Conservation (phyloP, 1,140 invertebrate species). For the Nomia melanderi region DNA sequence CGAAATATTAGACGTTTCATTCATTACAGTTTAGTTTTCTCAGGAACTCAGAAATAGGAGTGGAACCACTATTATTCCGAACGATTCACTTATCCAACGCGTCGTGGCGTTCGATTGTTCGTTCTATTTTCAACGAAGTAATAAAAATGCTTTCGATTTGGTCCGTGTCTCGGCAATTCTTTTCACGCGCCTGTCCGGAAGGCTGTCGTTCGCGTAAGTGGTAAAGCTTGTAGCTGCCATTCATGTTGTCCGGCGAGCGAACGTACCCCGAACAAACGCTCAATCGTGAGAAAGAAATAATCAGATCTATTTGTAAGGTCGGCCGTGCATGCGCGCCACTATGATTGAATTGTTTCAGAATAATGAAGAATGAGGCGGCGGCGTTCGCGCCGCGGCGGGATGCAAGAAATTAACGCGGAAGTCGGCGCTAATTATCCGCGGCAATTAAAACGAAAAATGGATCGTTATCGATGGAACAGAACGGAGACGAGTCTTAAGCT, state of each 20-base stretch:
- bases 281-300: slow-evolving; percentile 45
- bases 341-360: slow-evolving; percentile 29
- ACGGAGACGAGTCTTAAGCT: too few relatives aligned
- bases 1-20: too few relatives aligned
- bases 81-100: not conserved
- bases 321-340: not conserved
- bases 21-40: too few relatives aligned
- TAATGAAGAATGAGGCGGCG: not conserved
- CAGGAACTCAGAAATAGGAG: too few relatives aligned
- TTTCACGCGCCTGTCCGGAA: not conserved
- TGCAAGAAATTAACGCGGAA: not conserved
- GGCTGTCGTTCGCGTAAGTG: slow-evolving; percentile 33
- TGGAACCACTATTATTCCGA: too few relatives aligned
- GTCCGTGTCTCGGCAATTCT: not conserved
- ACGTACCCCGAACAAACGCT: slow-evolving; percentile 4
- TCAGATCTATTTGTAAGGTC: slow-evolving; percentile 32
- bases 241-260: slow-evolving; percentile 10
- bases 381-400: not conserved
- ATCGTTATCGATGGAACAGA: not conserved
- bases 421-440: not conserved
- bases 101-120: not conserved
- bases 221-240: slow-evolving; percentile 40
- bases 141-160: slow-evolving; percentile 25
- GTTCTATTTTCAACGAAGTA: slow-evolving; percentile 9
- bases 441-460: not conserved